Evolutionary conservation across 2,113 vertebrate species (phyloP), one percentile per base, ranked within the genome.

Genomic region (Mustela lutreola): DNA sequence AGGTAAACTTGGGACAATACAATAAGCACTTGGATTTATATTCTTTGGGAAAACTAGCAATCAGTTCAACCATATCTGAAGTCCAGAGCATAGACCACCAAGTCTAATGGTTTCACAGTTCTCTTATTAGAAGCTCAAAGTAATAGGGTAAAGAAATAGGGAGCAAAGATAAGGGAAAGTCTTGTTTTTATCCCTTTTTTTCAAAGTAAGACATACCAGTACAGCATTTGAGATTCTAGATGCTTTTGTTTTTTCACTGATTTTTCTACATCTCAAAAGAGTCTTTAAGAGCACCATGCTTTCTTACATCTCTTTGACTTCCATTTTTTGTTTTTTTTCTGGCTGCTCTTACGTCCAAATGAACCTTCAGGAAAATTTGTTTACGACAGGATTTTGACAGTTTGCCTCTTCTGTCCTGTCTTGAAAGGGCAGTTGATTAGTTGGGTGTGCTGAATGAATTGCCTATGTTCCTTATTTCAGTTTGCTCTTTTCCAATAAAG

Each of bases 401-500:
- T 70, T 50, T 21, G 5, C 18, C 19, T 90, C 76, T 86, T 78
- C 73, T 63, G 50, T 53, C 42, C 36, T 91, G 24, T 71, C 71
- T 86, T 73, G 15, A 8, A 73, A 63, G 11, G n/a, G 31, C 18
- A 48, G n/a, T 78, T 36, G 16, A 70, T 62, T 48, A 50, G 28
- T 18, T 11, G 0, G 84, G 36, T 48, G 18, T 80, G 9, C 2
- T 31, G 39, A 83, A 3, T 22, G 14, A 79, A 45, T 83, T 56
- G 5, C n/a, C 33, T 71, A 11, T 24, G 11, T 86, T 90, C 50
- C 65, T 92, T 89, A 60, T 53, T 90, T 82, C 24, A 11, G 18
- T 87, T 96, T 93, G 42, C 50, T 87, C 42, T 36, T 94, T 82
- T 89, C 15, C 53, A 91, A 10, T 33, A 78, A 93, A 95, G 39